These are phyloP conservation scores for Trichechus manatus DNA, from an alignment of 2,113 vertebrate species.

Conservation along the genomic window DNA sequence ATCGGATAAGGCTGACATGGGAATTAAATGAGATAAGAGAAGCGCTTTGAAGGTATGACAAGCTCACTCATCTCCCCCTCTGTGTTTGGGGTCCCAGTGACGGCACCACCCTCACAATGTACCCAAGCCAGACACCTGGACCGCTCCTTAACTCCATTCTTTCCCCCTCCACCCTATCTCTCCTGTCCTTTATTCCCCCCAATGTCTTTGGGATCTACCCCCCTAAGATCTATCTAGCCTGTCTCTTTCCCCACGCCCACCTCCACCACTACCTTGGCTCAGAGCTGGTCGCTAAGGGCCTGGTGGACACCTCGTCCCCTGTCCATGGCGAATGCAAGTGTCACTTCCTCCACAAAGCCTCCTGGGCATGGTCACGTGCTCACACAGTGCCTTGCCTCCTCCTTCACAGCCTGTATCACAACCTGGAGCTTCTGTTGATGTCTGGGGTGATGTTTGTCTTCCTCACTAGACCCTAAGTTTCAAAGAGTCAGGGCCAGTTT, in stretches of 20 bases:
- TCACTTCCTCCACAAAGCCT: neutral
- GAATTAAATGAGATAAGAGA: neutral
- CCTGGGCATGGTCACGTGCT: neutral
- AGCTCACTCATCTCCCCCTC: neutral
- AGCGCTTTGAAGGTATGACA: neutral
- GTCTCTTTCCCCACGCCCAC: neutral
- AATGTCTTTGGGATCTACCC: neutral
- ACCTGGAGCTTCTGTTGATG: neutral
- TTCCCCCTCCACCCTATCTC: rapidly evolving
- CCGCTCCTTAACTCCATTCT: neutral
- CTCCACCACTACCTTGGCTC: neutral
- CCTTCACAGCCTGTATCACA: neutral
- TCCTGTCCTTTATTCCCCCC: no score
- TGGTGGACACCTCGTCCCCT: neutral
- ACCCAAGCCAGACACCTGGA: neutral
- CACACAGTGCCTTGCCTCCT: neutral
- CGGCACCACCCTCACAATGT: neutral
- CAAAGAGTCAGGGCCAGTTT: neutral
- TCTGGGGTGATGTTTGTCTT: neutral
- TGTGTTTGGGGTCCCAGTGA: neutral
- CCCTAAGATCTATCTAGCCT: neutral
- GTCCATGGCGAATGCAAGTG: neutral
- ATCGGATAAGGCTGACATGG: neutral
- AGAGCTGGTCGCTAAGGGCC: neutral
- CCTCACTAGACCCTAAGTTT: neutral